Evolutionary conservation across 2,888 invertebrate genomes (phyloP), one percentile per base, ranked within the genome.

Genomic region (Tenthredo scrophulariae): DNA sequence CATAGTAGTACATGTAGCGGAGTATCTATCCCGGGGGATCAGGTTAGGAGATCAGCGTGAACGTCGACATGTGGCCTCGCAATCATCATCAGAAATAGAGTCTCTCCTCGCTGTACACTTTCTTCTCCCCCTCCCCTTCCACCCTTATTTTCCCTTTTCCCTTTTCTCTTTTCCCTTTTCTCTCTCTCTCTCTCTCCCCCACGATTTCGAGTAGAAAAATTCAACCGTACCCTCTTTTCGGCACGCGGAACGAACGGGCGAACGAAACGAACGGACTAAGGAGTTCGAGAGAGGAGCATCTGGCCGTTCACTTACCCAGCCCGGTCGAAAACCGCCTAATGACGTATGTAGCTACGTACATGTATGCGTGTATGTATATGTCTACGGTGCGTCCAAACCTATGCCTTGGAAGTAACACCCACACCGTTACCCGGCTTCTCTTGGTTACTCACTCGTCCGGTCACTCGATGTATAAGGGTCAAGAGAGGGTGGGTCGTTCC

Each of bases 301-400:
- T 93, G 93, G 91, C 91, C 90, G 89, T 92, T 92, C 91, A 91
- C 92, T 88, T 88, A 91, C 91, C 91, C 89, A 88, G 89, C 88
- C 88, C 89, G 87, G 90, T 88, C 88, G 88, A 88, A 84, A 89
- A 89, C 90, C 92, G 89, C 90, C 92, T 93, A 93, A 93, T 93
- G 93, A 92, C 91, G 90, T 92, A 92, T 91, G 90, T 87, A 87
- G 58, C 86, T 87, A 88, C 89, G 89, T 89, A 87, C 90, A 87
- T 87, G 89, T 89, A 87, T 4, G 15, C 88, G 88, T 7, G n/a
- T n/a, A n/a, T n/a, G 7, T 18, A n/a, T 54, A 10, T n/a, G 88
- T 88, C 88, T 87, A 88, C 88, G 88, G 22, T 40, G 18, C 9
- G 18, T 33, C 6, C 10, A 15, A 15, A 46, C 46, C 33, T n/a